Base-by-base conservation (phyloP, 2,797 vertebrate genomes). In the Hafferia zeledoni region DNA sequence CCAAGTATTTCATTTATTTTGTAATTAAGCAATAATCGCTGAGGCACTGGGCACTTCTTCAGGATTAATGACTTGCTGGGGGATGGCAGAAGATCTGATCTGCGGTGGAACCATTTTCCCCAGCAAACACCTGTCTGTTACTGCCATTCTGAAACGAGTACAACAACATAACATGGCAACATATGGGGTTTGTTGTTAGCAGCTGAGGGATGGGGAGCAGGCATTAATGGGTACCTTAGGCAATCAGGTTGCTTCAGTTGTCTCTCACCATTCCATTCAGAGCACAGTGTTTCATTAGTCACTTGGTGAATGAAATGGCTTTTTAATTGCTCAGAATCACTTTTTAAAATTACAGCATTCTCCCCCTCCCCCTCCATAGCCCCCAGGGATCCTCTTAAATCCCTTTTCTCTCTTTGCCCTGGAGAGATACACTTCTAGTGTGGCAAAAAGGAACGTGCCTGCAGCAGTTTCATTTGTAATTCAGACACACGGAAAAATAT, bases 271-370 rank as follows among this genome's bases (percentile, higher is more conserved):
- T 90, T 87, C 83, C 53, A 16, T 85, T 95, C 90, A 74, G 46
- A 82, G 69, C 57, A 37, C 2, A 1, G 68, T 60, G 78, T 87
- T 95, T 92, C 80, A 83, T 95, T 95, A 89, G 87, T 43, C 75
- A 50, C 90, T 93, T 44, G 53, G 89, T 92, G 94, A 94, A 90
- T 94, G 83, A 95, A 95, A 95, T 68, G 65, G 81, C 76, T 95
- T 95, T 95, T 92, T 91, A 96, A 94, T 95, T 95, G 93, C 90
- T 85, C 57, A 8, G 81, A 85, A 83, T 68, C 6, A 4, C 81
- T 91, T 87, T 80, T 83, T 31, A 6, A 93, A 87, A 93, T 92
- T 57, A 69, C 71, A 80, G 72, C 50, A 13, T 60, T 70, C 63
- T 83, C 50, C 63, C 39, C 5, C 49, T 25, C 49, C 19, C 30